A percentile compares a stretch with the other conserved stretches of the same genome.
Evolutionary conservation across 2,797 vertebrate species (phyloP).

Genomic region (Chiroxiphia lanceolata): DNA sequence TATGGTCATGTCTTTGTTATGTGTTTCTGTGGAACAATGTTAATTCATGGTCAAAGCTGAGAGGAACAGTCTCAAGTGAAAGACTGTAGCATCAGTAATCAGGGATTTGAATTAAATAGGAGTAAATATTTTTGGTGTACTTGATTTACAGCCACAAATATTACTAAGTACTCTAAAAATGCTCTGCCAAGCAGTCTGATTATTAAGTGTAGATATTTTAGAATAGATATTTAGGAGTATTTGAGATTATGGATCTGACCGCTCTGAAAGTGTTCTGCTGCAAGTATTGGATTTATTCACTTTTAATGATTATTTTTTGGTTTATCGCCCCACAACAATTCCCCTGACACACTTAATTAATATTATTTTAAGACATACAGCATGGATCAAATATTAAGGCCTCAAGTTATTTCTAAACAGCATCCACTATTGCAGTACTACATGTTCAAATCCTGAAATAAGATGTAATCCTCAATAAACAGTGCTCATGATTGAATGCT

Average conservation of each 20-base stretch:
- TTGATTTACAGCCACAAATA: not conserved
- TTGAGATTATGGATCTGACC: not conserved
- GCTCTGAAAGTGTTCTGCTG: not conserved
- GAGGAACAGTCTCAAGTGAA: not conserved
- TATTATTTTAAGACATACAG: not conserved
- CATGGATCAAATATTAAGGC: not conserved
- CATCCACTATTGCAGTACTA: not conserved
- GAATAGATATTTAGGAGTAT: not conserved
- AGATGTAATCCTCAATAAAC: not conserved
- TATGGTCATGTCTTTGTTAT: not conserved
- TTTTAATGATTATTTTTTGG: conserved; percentile 3
- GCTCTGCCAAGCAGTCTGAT: not conserved
- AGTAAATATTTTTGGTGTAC: not conserved
- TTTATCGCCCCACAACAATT: not conserved
- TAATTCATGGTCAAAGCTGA: not conserved
- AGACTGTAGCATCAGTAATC: not conserved
- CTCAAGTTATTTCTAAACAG: not conserved
- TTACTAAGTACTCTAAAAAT: not conserved
- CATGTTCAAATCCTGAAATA: not conserved
- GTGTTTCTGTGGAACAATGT: not conserved
- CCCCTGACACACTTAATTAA: not conserved
- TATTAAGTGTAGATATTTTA: not conserved
- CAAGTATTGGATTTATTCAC: not conserved
- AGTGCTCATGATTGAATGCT: not conserved
- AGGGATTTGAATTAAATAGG: not conserved